Evolutionary conservation across 2,113 vertebrate genomes (phyloP).

Genomic region (Sciurus niger): DNA sequence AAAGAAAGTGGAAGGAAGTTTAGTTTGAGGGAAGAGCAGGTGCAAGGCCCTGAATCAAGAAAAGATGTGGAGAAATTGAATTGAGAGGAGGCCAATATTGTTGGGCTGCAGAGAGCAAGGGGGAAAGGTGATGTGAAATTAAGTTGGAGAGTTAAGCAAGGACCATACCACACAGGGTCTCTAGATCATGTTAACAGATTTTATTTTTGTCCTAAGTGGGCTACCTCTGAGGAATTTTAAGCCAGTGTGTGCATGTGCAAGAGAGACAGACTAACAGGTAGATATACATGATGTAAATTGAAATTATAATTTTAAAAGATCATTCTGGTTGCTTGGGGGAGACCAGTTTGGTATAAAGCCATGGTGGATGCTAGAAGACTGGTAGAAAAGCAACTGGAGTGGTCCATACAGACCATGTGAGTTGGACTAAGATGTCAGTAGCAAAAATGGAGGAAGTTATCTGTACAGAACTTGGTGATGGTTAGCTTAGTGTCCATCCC

Average conservation of each 20-base stretch:
- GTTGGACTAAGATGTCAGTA: background rate
- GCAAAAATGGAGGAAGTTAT: background rate
- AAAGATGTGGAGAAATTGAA: background rate
- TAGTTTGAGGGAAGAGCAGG: background rate
- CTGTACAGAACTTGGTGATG: background rate
- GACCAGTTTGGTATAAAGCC: background rate
- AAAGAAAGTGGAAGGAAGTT: background rate
- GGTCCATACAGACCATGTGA: background rate
- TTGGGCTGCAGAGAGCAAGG: background rate
- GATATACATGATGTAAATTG: background rate
- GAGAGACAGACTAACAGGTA: background rate
- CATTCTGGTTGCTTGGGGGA: background rate
- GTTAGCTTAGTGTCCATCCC: background rate
- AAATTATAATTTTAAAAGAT: conserved; percentile 29
- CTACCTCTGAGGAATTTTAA: conserved; percentile 30
- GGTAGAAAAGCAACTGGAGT: background rate
- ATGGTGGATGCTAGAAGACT: background rate
- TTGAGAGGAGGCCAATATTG: background rate
- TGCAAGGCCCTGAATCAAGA: background rate
- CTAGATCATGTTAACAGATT: background rate
- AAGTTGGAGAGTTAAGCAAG: background rate
- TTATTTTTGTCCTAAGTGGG: conserved; percentile 9
- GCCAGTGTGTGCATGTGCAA: background rate
- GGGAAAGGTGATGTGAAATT: background rate
- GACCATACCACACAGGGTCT: background rate